Percentiles rank a stretch among this genome's conserved stretches.
Conservation (phyloP, 2,113 vertebrate species). For the Caranx ignobilis region DNA sequence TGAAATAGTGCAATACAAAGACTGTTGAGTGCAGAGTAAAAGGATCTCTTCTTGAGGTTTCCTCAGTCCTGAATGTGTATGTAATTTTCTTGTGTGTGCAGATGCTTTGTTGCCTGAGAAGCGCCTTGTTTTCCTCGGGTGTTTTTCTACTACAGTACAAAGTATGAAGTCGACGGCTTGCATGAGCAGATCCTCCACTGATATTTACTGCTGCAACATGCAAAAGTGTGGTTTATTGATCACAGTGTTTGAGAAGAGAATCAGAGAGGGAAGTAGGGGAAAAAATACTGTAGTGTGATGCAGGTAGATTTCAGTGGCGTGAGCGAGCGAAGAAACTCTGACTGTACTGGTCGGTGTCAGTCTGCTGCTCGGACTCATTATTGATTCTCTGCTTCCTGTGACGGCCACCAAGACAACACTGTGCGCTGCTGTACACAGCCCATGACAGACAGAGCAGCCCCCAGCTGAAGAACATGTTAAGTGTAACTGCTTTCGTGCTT, state of each 20-base stretch:
- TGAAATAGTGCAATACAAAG: slow-evolving; percentile 7
- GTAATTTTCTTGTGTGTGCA: neutral
- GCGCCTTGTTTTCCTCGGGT: slow-evolving; percentile 12
- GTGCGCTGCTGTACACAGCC: neutral
- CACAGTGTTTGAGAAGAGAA: neutral
- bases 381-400: slow-evolving; percentile 30
- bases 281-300: slow-evolving; percentile 7
- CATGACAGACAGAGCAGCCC: slow-evolving; percentile 10
- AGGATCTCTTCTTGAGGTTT: neutral
- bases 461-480: slow-evolving; percentile 26
- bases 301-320: neutral
- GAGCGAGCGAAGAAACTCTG: neutral
- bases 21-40: neutral
- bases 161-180: neutral
- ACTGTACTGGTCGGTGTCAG: slow-evolving; percentile 24
- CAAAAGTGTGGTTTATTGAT: slow-evolving; percentile 30
- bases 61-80: neutral
- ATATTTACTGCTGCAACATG: neutral
- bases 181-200: slow-evolving; percentile 21
- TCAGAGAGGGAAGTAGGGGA: neutral
- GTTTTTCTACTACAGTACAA: slow-evolving; percentile 2
- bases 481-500: slow-evolving; percentile 35
- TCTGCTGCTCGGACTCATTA: slow-evolving; percentile 27
- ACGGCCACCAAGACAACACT: neutral
- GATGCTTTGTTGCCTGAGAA: neutral